phyloP scores from a whole-genome alignment of 2,888 invertebrate genomes.

The Leptopilina myrica region DNA sequence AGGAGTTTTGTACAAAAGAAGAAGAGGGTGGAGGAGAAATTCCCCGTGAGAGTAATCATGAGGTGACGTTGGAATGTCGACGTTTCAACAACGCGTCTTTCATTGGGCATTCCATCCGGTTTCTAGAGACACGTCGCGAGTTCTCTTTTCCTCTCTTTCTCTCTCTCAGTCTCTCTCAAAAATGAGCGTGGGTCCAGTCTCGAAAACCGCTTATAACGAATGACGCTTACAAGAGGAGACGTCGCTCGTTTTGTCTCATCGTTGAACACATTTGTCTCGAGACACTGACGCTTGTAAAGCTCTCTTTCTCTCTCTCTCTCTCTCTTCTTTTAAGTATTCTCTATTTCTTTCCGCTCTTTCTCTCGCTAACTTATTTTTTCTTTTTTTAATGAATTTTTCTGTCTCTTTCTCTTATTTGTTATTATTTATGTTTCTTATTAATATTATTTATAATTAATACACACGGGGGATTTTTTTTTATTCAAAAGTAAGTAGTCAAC shows the following conservation, averaged over 20 bases:
- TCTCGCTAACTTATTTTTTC: too few species aligned
- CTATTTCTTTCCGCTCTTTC: too few species aligned
- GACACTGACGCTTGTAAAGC: constrained; percentile 39
- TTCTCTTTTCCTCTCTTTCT: not conserved
- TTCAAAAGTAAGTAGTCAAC: too few species aligned
- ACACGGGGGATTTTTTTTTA: too few species aligned
- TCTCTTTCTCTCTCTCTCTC: constrained; percentile 15
- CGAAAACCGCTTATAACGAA: constrained; percentile 63
- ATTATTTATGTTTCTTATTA: too few species aligned
- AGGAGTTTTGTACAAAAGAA: not conserved
- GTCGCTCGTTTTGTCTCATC: constrained; percentile 63
- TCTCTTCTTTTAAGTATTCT: constrained; percentile 15
- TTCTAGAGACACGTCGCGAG: constrained; percentile 32
- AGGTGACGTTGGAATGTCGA: constrained; percentile 60
- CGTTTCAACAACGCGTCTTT: constrained; percentile 57
- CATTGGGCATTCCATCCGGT: constrained; percentile 52
- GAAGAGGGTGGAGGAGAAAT: constrained; percentile 11
- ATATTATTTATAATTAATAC: too few species aligned
- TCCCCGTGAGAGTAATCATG: constrained; percentile 54
- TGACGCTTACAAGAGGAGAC: constrained; percentile 44
- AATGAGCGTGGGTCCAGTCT: constrained; percentile 45
- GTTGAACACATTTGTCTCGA: constrained; percentile 64
- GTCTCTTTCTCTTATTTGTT: too few species aligned
- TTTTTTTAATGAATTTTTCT: too few species aligned
- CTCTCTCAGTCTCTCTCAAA: not conserved